Evolutionary conservation across 2,113 vertebrate genomes (phyloP), one percentile per base, ranked within the genome.

Genomic region (Charina bottae): DNA sequence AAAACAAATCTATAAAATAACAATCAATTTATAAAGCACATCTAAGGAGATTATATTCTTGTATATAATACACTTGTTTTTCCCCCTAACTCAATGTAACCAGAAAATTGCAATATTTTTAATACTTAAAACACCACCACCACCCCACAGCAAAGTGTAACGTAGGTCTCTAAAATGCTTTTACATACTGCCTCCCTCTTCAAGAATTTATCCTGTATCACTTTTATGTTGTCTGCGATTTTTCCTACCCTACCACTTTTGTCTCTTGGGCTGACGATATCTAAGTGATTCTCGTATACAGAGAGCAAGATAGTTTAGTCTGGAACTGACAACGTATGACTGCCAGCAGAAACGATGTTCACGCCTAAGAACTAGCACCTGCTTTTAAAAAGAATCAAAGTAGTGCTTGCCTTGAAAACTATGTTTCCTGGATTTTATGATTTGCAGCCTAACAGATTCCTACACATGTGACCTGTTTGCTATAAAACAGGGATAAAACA

Each of bases 301-400:
- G 53, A 95, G 89, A 84, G 42, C 92, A 94, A 95, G 28, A 93
- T 54, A 92, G 42, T 33, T 95, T 12, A 94, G 92, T 95, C 85
- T 56, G 88, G 89, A 95, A 89, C 54, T 54, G 89, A 42, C 93
- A 91, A 92, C 23, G 85, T 53, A 72, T 85, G 62, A 95, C 92
- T 89, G 33, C 85, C 94, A 95, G 89, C 9, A 92, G 72, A 94
- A 78, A 89, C 55, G 85, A 54, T 58, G 78, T 88, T 87, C 85
- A 89, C 78, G 89, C 64, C 60, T 90, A 85, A 55, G 84, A 96
- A 85, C 64, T 72, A 96, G 54, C 10, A 91, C 24, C 60, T 4
- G 1, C 60, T 85, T 89, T 93, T 88, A 33, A 93, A 85, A 90
- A 59, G 83, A 96, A 93, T 19, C 90, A 90, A 91, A 94, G 62